phyloP scores from a whole-genome alignment of 2,113 vertebrate species.

The Prinia subflava region DNA sequence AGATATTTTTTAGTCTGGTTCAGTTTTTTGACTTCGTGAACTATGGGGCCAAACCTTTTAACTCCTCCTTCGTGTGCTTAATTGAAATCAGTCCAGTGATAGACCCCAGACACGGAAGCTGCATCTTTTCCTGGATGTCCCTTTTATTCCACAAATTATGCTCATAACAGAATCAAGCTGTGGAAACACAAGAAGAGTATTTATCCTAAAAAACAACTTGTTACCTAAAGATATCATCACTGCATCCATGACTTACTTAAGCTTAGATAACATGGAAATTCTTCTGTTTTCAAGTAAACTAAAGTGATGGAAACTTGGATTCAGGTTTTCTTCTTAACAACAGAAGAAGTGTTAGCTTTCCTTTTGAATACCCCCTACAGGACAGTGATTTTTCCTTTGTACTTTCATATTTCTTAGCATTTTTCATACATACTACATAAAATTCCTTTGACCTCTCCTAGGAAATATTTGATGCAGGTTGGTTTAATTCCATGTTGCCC shows the following conservation, averaged over 20 bases:
- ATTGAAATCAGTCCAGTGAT: background rate
- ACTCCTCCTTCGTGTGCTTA: background rate
- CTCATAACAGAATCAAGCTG: background rate
- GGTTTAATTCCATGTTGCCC: background rate
- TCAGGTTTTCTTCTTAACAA: background rate
- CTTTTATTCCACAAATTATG: background rate
- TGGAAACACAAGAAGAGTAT: background rate
- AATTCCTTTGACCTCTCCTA: background rate
- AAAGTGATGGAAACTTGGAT: background rate
- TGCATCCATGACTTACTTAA: background rate
- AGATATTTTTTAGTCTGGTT: background rate
- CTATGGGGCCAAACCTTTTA: background rate
- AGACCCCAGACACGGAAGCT: background rate
- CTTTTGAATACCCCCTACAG: background rate
- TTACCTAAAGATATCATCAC: background rate
- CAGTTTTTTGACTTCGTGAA: background rate
- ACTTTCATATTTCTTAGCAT: background rate
- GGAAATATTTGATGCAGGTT: background rate
- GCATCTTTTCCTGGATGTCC: background rate
- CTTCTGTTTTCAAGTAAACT: background rate
- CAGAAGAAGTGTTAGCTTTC: background rate
- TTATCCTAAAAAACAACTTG: background rate
- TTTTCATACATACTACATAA: background rate
- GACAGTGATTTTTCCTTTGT: background rate
- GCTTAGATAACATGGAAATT: background rate